Evolutionary conservation across 1,140 invertebrate genomes (phyloP), one percentile per base, ranked within the genome.

Genomic region (Polyergus mexicanus): DNA sequence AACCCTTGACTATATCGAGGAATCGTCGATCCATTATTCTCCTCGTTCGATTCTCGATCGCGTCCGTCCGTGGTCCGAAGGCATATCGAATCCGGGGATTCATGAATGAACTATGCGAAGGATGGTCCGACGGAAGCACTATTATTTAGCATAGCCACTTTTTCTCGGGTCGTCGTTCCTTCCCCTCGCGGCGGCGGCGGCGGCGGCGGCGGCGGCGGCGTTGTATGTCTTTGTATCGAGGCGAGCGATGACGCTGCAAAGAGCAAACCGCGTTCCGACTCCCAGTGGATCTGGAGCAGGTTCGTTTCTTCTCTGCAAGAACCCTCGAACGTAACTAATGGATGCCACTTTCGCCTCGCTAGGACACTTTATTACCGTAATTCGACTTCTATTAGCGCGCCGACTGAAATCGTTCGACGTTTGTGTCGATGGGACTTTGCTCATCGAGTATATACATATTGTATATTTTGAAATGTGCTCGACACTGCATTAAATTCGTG

Each of bases 111-210:
- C 92, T 91, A 90, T 94, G 92, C 91, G 90, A 86, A 72, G 71
- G 87, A 85, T 85, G 85, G 85, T 76, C 81, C 89, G 72, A 66
- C 85, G 77, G 56, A 58, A 90, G 91, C 90, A 93, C 93, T 95
- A 94, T 95, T 94, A 95, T 95, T 95, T 95, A 93, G 93, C 93
- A 94, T 95, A 94, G 94, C 92, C 92, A 92, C 93, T 94, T 94
- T 95, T 93, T 94, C 47, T 51, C 91, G 83, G 58, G 44, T 66
- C 68, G 66, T 68, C 84, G 87, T 85, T 84, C 72, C 54, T 32
- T 32, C 38, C 65, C 16, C 32, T 60, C 35, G 32, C 54, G 7
- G 22, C 54, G 35, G 47, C 63, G 2, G n/a, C n/a, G 25, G 25
- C 25, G 25, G n/a, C 54, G 32, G 47, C 65, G 69, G 69, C 69